Conservation (phyloP, 37 sponge, comb jelly and placozoan genomes). For the Lycopodina hypogea region DNA sequence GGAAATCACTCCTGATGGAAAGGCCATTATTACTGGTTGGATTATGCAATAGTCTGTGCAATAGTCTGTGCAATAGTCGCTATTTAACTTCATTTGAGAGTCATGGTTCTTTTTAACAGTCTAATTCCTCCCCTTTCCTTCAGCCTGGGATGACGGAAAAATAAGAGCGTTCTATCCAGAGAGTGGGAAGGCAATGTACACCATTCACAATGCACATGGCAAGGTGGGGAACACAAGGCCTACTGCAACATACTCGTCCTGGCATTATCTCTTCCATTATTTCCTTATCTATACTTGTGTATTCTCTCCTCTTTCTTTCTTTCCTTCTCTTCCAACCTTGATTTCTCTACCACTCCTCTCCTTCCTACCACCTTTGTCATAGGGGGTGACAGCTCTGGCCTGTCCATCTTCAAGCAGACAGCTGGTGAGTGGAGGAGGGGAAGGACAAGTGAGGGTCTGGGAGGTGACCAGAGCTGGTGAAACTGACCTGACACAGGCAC, state of each 20-base stretch:
- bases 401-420: slow-evolving; percentile 63
- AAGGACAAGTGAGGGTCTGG: slow-evolving; percentile 98
- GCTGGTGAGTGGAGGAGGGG: slow-evolving; percentile 96
- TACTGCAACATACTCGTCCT: background rate
- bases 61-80: background rate
- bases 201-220: slow-evolving; percentile 95
- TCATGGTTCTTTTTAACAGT: no score
- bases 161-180: slow-evolving; percentile 90
- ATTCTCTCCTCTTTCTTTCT: no score
- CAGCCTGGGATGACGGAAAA: slow-evolving; percentile 99
- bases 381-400: slow-evolving; percentile 96
- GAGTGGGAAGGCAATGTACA: slow-evolving; percentile 84
- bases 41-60: background rate
- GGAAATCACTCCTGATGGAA: slow-evolving; percentile 81
- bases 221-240: slow-evolving; percentile 43
- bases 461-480: slow-evolving; percentile 58
- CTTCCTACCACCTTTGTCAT: background rate
- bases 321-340: background rate
- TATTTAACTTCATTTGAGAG: background rate
- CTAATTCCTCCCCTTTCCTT: background rate
- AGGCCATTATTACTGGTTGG: slow-evolving; percentile 89
- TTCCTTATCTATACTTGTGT: no score
- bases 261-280: background rate
- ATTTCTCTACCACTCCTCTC: background rate
- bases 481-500: slow-evolving; percentile 74